Percentiles rank a stretch among this genome's conserved stretches.
These are phyloP conservation scores for Ridgeia piscesae DNA, from an alignment of 1,140 invertebrate genomes.

Conservation along the genomic window DNA sequence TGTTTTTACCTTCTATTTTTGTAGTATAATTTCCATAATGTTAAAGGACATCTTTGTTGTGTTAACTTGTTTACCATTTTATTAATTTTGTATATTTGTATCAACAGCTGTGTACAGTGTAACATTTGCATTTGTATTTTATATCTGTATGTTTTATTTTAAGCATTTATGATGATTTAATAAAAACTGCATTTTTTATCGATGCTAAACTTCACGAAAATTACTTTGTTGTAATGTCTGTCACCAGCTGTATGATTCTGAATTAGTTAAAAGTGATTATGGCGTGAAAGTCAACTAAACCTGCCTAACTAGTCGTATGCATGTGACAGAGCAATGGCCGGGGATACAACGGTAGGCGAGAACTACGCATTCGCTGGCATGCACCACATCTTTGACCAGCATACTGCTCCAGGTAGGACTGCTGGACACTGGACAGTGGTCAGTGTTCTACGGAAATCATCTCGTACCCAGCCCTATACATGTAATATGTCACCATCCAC, in stretches of 20 bases:
- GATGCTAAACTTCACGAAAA: background rate
- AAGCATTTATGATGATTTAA: background rate
- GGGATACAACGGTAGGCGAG: constrained; percentile 71
- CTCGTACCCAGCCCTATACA: too few relatives aligned
- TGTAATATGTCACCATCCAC: too few relatives aligned
- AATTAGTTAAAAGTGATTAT: background rate
- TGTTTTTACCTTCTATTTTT: background rate
- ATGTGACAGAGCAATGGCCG: constrained; percentile 54
- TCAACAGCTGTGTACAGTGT: too few relatives aligned
- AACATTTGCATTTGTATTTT: too few relatives aligned
- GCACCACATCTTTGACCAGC: constrained; percentile 82
- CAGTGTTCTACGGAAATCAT: background rate
- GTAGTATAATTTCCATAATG: background rate
- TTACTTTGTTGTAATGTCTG: background rate
- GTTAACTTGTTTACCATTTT: background rate
- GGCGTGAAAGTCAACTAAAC: background rate
- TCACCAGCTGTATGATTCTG: background rate
- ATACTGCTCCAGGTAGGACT: constrained; percentile 65
- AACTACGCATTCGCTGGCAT: constrained; percentile 84
- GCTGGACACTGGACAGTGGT: background rate
- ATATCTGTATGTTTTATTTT: background rate
- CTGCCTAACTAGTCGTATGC: background rate
- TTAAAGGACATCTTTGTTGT: background rate
- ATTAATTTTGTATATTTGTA: too few relatives aligned
- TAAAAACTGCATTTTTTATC: background rate